Evolutionary conservation across 2,797 vertebrate genomes (phyloP).

Genomic region (Austrolebias charrua): DNA sequence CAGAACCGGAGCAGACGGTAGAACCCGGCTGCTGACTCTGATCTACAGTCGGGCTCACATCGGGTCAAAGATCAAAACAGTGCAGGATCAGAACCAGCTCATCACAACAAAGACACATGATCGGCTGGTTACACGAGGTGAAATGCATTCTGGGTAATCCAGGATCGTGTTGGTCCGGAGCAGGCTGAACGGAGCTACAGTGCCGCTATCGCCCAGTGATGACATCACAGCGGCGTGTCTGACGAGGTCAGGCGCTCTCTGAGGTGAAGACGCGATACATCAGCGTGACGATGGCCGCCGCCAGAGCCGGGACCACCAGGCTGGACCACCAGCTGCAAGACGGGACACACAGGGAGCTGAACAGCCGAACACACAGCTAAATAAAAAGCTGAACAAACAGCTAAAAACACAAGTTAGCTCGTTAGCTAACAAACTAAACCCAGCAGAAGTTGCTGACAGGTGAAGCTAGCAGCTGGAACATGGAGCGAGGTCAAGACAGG

Average conservation of each 20-base stretch:
- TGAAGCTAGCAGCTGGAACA: too few species aligned
- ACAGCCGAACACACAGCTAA: neutral
- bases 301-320: constrained; percentile 87
- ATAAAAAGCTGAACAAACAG: too few species aligned
- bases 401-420: too few species aligned
- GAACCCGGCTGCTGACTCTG: constrained; percentile 7
- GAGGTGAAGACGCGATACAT: constrained; percentile 83
- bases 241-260: constrained; percentile 74
- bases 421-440: too few species aligned
- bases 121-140: constrained; percentile 27
- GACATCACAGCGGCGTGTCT: constrained; percentile 15
- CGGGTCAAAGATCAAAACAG: constrained; percentile 30
- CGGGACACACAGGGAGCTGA: neutral
- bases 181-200: neutral
- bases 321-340: constrained; percentile 85
- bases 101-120: constrained; percentile 31
- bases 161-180: constrained; percentile 1
- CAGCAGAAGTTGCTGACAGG: too few species aligned
- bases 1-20: neutral
- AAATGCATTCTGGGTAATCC: constrained; percentile 30
- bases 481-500: too few species aligned
- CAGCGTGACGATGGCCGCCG: constrained; percentile 80
- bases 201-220: neutral
- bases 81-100: constrained; percentile 2
- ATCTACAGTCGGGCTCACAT: constrained; percentile 28